Evolutionary conservation across 2,113 vertebrate species (phyloP).

Genomic region (Zosterops borbonicus): DNA sequence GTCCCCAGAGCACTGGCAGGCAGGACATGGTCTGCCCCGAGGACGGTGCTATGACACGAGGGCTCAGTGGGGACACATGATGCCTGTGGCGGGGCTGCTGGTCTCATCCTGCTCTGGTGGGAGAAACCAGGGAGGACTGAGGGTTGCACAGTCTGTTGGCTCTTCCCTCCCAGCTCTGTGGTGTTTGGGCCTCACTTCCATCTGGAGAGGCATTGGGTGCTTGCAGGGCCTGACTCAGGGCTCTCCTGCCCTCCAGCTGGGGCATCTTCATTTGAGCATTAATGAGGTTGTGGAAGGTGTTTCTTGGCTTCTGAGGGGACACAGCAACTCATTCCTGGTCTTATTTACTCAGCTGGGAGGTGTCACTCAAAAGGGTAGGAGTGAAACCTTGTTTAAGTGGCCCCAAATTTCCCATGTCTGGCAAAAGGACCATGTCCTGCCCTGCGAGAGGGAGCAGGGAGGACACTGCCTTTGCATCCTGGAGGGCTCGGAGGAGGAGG

Average conservation of each 20-base stretch:
- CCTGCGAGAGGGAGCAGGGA: accelerated
- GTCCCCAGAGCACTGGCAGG: not conserved
- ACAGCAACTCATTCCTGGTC: not conserved
- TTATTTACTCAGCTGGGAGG: conserved; percentile 2
- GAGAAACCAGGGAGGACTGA: not conserved
- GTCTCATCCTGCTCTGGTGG: accelerated
- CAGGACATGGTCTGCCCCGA: accelerated
- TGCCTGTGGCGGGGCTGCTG: not conserved
- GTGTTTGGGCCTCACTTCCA: not conserved
- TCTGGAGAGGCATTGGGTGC: not conserved
- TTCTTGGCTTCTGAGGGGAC: not conserved
- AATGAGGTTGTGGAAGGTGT: not conserved
- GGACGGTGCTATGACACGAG: accelerated
- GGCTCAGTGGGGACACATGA: accelerated
- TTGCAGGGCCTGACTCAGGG: not conserved
- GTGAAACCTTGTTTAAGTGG: not conserved
- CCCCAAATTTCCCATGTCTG: not conserved
- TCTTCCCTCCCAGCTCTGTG: not conserved
- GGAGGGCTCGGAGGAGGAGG: not conserved
- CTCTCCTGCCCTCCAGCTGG: not conserved
- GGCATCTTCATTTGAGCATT: not conserved
- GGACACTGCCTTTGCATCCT: not conserved
- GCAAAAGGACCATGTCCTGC: accelerated
- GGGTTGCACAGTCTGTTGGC: not conserved
- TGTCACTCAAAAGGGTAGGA: not conserved